Evolutionary conservation across 2,888 invertebrate genomes (phyloP).

Genomic region (Thalpophila matura): DNA sequence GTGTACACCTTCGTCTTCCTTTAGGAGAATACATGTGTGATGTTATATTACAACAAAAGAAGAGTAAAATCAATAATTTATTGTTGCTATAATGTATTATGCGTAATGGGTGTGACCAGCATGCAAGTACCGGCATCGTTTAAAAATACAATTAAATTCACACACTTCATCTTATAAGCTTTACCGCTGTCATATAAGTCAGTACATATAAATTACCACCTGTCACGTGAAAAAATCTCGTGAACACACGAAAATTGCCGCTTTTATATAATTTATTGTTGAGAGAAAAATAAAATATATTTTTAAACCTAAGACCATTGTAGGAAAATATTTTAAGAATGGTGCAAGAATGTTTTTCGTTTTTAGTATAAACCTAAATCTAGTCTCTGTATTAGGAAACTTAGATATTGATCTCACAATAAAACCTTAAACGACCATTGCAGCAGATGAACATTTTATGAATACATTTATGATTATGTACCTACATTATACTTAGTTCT

Average conservation of each 20-base stretch:
- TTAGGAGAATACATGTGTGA: too few relatives aligned
- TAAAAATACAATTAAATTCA: slow-evolving; percentile 23
- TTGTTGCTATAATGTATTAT: slow-evolving; percentile 9
- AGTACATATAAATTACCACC: too few relatives aligned
- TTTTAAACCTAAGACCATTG: background rate
- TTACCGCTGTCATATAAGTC: slow-evolving; percentile 20
- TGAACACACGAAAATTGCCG: too few relatives aligned
- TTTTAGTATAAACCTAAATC: background rate
- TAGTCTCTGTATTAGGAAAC: background rate
- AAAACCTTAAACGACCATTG: background rate
- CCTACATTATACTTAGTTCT: background rate
- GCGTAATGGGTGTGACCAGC: slow-evolving; percentile 2
- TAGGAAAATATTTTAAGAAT: background rate
- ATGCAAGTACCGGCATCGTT: background rate
- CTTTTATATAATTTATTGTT: too few relatives aligned
- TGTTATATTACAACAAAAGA: too few relatives aligned
- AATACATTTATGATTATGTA: background rate
- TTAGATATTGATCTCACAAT: background rate
- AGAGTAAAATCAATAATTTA: background rate
- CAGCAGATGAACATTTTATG: background rate
- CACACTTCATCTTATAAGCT: slow-evolving; percentile 21
- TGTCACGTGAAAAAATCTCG: too few relatives aligned
- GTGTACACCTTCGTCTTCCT: too few relatives aligned
- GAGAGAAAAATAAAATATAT: too few relatives aligned
- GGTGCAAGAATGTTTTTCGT: background rate